Base-by-base conservation (phyloP, 2,888 invertebrate species). In the Metacarcinus magister region DNA sequence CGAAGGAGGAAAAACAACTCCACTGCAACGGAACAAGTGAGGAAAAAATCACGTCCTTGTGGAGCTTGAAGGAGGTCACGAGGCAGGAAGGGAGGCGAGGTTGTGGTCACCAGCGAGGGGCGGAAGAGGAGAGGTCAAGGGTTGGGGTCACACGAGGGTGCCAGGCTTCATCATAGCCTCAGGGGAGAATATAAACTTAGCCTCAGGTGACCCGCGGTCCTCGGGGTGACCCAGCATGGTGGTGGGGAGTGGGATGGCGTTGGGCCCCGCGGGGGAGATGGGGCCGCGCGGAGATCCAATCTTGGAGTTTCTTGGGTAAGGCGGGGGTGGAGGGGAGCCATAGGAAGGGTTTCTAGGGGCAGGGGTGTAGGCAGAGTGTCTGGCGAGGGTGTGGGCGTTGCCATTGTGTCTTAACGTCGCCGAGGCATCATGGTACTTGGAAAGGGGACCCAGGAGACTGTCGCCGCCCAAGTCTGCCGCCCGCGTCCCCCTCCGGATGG, bases 151-250 rank as follows among this genome's bases (percentile, higher is more conserved):
- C 96, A 97, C 97, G n/a, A 97, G 96, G 2, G 97, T 97, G 19
- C 97, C 97, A 3, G 97, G 97, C 60, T 97, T 97, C 96, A 97
- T 95, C 96, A 97, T 97, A 75, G 97, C 97, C 87, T 97, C 97
- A 23, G 96, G 95, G 48, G 97, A 97, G 94, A 97, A 97, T 67
- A 97, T 97, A 87, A 95, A 97, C 44, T 95, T 96, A 48, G 96
- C 92, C 60, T 97, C 97, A 7, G 96, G 94, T 7, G 96, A 96
- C 16, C 67, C 94, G 8, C 48, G 82, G 44, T 46, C 82, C n/a
- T 89, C 94, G 0, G 67, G 91, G 75, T 75, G 67, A 2, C 32
- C 87, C 43, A 82, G 89, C n/a, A 39, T 32, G 89, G 87, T 60
- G 44, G 60, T 94, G 28, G 91, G 46, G 10, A 94, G 48, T 32